Conservation (phyloP, 2,888 invertebrate species). For the Philonicus albiceps region DNA sequence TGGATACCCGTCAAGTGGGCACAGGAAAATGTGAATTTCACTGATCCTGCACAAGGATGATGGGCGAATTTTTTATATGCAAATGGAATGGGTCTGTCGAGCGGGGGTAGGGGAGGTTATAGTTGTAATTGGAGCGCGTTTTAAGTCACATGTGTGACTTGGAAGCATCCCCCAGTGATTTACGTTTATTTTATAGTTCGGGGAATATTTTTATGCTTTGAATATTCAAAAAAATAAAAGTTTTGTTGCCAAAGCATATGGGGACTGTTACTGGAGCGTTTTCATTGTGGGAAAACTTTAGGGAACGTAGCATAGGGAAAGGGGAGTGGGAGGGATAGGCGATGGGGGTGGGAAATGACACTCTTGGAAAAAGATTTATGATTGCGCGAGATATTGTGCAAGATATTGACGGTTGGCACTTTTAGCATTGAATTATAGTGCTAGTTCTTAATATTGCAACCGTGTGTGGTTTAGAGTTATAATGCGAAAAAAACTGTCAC, state of each 20-base stretch:
- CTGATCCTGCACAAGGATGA: neutral
- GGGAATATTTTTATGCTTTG: neutral
- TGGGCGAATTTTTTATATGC: neutral
- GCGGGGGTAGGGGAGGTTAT: neutral
- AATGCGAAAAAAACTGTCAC: neutral
- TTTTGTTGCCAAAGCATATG: neutral
- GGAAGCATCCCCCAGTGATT: neutral
- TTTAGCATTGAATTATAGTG: neutral
- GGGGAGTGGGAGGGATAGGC: neutral
- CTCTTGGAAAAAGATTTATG: neutral
- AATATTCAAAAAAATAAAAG: neutral
- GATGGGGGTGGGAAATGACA: neutral
- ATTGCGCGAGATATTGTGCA: neutral
- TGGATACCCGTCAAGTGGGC: slow-evolving; percentile 1
- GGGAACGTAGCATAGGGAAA: neutral
- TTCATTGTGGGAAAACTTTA: neutral
- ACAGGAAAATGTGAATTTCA: slow-evolving; percentile 6
- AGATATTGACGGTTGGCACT: neutral
- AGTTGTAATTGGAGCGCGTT: slow-evolving; percentile 9
- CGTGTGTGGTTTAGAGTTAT: neutral
- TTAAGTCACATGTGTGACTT: slow-evolving; percentile 16
- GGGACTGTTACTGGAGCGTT: neutral
- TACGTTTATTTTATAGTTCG: neutral
- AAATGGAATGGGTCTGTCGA: neutral
- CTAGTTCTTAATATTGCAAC: neutral